These are phyloP conservation scores for Esox masquinongy DNA, from an alignment of 2,797 vertebrate species.

Conservation along the genomic window DNA sequence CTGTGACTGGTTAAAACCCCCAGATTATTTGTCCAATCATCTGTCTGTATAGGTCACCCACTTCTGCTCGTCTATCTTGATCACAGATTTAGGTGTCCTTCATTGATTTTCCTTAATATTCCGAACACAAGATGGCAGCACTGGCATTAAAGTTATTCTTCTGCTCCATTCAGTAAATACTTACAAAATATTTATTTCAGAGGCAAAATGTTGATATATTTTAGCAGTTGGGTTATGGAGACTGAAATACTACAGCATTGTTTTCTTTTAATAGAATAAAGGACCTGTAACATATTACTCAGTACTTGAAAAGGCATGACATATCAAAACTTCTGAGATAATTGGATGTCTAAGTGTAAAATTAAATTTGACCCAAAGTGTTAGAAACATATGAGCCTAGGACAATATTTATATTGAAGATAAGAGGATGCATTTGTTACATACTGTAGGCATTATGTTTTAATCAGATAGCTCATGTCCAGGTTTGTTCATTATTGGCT, in stretches of 20 bases:
- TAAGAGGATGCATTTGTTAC: neutral
- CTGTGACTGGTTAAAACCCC: too few species aligned
- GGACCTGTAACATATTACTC: too few species aligned
- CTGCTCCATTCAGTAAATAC: neutral
- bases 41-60: neutral
- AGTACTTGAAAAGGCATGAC: too few species aligned
- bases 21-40: neutral
- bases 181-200: neutral
- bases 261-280: neutral
- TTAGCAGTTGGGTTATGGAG: neutral
- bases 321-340: neutral
- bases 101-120: neutral
- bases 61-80: neutral
- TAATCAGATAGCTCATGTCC: neutral
- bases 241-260: conserved; percentile 5
- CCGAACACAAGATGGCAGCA: conserved; percentile 52
- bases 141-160: conserved; percentile 1
- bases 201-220: neutral
- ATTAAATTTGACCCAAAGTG: neutral
- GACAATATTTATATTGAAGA: neutral
- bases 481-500: neutral
- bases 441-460: neutral
- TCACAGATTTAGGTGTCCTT: neutral
- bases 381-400: neutral
- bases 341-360: neutral